Conservation (phyloP, 2,113 vertebrate genomes). For the Hiodon tergisus region DNA sequence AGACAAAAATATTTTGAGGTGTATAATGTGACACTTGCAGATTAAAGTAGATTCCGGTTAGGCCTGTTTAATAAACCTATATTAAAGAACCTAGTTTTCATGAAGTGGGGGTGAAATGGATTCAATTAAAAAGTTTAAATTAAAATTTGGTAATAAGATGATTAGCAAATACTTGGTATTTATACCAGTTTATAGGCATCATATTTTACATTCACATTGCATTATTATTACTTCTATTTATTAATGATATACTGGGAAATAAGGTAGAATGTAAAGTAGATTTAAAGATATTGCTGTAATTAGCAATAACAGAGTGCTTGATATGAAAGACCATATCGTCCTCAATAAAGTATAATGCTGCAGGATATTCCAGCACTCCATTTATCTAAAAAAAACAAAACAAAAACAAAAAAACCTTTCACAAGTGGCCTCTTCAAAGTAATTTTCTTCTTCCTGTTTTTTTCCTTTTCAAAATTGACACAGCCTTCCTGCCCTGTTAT, state of each 20-base stretch:
- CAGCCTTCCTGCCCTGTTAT: slow-evolving; percentile 30
- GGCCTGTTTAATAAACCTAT: too few relatives aligned
- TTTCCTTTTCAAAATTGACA: slow-evolving; percentile 35
- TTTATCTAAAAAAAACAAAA: neutral
- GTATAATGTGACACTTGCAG: neutral
- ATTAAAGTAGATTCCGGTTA: neutral
- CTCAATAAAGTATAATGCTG: neutral
- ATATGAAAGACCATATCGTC: neutral
- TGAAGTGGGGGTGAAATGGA: too few relatives aligned
- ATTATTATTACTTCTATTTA: neutral
- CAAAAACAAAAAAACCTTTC: slow-evolving; percentile 29
- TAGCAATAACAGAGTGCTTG: neutral
- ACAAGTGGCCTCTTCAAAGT: slow-evolving; percentile 29
- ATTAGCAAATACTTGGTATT: neutral
- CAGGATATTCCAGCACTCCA: neutral
- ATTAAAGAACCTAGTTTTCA: too few relatives aligned
- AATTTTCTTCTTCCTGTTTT: slow-evolving; percentile 42
- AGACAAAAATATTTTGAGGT: neutral
- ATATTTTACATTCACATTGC: neutral
- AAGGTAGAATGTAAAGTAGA: too few relatives aligned
- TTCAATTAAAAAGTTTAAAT: too few relatives aligned
- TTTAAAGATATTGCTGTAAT: too few relatives aligned
- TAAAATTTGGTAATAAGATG: neutral
- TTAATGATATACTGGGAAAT: neutral
- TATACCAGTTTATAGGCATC: neutral